Evolutionary conservation across 1,140 invertebrate genomes (phyloP).

Genomic region (Nymphalis io): DNA sequence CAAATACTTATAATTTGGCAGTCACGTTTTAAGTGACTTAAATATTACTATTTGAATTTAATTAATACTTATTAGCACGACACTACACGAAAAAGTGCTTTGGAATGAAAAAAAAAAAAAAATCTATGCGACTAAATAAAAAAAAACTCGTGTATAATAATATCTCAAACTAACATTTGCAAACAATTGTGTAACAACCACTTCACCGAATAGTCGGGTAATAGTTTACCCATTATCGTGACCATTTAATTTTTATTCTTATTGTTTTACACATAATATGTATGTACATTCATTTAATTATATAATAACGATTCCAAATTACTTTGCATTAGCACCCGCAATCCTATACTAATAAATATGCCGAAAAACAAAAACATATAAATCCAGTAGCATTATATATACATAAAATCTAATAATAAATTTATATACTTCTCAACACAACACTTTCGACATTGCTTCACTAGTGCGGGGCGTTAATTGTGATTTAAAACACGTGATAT

Average conservation of each 20-base stretch:
- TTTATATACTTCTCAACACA: slow-evolving; percentile 1
- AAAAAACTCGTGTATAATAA: slow-evolving; percentile 8
- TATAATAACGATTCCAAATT: slow-evolving; percentile 38
- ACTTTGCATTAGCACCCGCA: slow-evolving; percentile 55
- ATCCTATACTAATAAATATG: slow-evolving; percentile 28
- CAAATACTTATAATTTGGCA: slow-evolving; percentile 63
- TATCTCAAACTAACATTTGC: neutral
- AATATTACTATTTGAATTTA: neutral
- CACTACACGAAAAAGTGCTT: slow-evolving; percentile 18
- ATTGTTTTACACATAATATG: slow-evolving; percentile 27
- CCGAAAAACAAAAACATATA: slow-evolving; percentile 3
- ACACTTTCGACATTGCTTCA: neutral
- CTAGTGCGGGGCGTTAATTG: neutral
- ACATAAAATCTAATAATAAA: slow-evolving; percentile 12
- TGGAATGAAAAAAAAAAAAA: slow-evolving; percentile 23
- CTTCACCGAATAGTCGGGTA: slow-evolving; percentile 3
- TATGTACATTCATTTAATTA: slow-evolving; percentile 50
- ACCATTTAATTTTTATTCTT: slow-evolving; percentile 11
- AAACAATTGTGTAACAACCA: slow-evolving; percentile 17
- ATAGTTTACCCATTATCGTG: neutral
- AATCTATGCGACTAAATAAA: slow-evolving; percentile 21
- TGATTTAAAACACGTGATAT: neutral
- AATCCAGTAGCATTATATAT: slow-evolving; percentile 24
- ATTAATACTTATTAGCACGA: slow-evolving; percentile 8
- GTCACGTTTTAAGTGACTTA: slow-evolving; percentile 46